A percentile compares a stretch with the other conserved stretches of the same genome.
Conservation (phyloP, 1,140 invertebrate genomes). For the Augochlora pura region DNA sequence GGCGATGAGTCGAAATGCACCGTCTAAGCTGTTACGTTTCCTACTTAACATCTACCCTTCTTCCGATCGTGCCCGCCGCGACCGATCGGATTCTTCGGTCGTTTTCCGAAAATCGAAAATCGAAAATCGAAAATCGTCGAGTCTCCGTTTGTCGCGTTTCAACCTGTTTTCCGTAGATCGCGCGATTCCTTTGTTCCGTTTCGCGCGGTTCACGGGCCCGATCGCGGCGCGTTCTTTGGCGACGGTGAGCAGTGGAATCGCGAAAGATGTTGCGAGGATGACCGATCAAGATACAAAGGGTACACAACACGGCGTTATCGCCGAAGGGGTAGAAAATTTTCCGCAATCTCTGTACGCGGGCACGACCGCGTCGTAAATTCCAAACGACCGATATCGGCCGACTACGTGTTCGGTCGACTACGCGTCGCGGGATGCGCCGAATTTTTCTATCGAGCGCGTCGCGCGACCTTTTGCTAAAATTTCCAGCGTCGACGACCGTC, state of each 20-base stretch:
- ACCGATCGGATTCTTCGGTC: background rate
- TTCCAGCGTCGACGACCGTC: no score
- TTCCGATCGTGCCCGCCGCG: background rate
- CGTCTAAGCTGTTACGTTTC: conserved; percentile 31
- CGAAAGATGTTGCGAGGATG: background rate
- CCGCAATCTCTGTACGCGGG: background rate
- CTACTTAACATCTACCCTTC: conserved; percentile 24
- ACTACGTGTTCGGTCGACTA: background rate
- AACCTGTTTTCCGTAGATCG: no score
- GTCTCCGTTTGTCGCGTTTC: no score
- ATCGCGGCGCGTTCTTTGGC: background rate
- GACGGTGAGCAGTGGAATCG: background rate
- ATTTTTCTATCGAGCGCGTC: no score
- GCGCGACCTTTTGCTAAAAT: no score
- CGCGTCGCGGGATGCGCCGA: no score
- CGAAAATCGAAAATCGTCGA: no score
- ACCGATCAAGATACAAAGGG: conserved; percentile 6
- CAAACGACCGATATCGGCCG: background rate
- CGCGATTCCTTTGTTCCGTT: no score
- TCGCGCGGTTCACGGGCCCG: no score
- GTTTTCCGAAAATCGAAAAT: no score
- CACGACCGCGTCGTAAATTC: no score
- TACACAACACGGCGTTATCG: conserved; percentile 10
- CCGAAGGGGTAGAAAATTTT: conserved; percentile 2
- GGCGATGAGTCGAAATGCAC: conserved; percentile 44